Evolutionary conservation across 2,113 vertebrate species (phyloP).

Genomic region (Pan paniscus): DNA sequence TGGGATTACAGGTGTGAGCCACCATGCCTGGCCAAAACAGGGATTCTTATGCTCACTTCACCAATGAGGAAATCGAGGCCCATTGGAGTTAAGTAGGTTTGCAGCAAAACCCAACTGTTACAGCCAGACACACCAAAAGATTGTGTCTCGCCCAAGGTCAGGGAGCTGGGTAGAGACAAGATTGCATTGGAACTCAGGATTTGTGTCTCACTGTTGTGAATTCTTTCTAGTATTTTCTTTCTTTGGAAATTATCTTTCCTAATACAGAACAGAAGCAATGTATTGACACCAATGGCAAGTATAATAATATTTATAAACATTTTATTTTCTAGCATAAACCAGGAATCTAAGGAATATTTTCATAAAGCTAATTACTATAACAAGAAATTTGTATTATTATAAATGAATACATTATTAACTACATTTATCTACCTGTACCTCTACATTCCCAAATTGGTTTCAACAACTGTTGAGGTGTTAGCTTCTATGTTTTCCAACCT

Average conservation of each 20-base stretch:
- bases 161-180: background rate
- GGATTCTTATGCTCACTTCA: background rate
- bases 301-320: background rate
- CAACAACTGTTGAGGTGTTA: background rate
- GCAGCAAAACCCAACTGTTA: background rate
- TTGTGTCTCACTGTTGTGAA: background rate
- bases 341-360: background rate
- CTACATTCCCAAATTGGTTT: conserved; percentile 15
- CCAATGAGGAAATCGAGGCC: background rate
- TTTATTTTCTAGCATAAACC: background rate
- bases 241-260: background rate
- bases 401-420: background rate
- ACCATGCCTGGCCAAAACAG: no score
- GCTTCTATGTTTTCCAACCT: background rate
- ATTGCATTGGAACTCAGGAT: background rate
- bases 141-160: background rate
- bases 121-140: background rate
- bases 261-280: background rate
- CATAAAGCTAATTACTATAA: background rate
- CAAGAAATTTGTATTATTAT: background rate
- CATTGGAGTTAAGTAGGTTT: background rate
- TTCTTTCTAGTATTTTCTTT: background rate
- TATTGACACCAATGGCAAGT: background rate
- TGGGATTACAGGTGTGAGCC: no score
- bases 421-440: background rate